Evolutionary conservation across 2,797 vertebrate species (phyloP).

Genomic region (Hozukius guyotensis): DNA sequence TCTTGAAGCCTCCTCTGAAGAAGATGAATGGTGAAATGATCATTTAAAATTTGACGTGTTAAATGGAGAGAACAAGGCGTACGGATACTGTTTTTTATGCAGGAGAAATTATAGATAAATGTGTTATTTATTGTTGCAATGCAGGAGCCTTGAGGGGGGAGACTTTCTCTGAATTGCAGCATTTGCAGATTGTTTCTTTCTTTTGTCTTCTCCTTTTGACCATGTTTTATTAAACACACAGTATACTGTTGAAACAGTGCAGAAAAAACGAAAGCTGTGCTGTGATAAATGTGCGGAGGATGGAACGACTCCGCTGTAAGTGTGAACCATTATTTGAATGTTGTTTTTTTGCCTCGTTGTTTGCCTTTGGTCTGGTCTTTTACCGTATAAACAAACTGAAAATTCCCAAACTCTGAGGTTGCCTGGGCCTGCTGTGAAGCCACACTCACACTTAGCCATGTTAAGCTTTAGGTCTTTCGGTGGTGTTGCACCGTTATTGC

Average conservation of each 20-base stretch:
- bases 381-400: constrained; percentile 43
- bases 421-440: constrained; percentile 38
- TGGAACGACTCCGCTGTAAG: constrained; percentile 31
- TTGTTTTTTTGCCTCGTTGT: constrained; percentile 50
- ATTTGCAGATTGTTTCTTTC: constrained; percentile 49
- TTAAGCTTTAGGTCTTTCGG: constrained; percentile 41
- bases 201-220: constrained; percentile 44
- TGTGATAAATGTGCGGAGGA: constrained; percentile 50
- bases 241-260: constrained; percentile 12
- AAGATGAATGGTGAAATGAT: constrained; percentile 21
- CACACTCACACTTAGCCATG: constrained; percentile 18
- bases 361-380: constrained; percentile 45
- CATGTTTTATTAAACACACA: constrained; percentile 65
- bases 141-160: constrained; percentile 20
- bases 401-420: constrained; percentile 19
- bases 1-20: neutral
- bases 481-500: constrained; percentile 61
- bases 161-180: constrained; percentile 32
- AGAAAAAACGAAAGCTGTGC: constrained; percentile 25
- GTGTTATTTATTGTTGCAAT: constrained; percentile 24
- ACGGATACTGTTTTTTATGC: neutral
- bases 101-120: constrained; percentile 33
- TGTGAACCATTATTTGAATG: constrained; percentile 51
- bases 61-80: constrained; percentile 21
- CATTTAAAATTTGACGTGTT: constrained; percentile 21